phyloP scores from a whole-genome alignment of 2,113 vertebrate species.

The Phalacrocorax pelagicus region DNA sequence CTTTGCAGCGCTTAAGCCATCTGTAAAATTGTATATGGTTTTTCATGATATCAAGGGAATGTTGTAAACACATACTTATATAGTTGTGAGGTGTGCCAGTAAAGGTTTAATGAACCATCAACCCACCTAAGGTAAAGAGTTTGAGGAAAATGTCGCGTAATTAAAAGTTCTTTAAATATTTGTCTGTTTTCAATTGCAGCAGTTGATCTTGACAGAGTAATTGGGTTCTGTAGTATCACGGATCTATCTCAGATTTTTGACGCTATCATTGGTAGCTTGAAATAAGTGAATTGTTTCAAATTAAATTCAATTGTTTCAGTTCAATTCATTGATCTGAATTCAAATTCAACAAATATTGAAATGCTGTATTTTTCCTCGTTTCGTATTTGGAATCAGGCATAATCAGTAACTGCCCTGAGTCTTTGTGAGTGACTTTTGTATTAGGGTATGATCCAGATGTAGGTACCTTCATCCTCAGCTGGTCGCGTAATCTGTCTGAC shows the following conservation, averaged over 20 bases:
- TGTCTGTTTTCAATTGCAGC: not conserved
- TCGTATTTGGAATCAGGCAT: not conserved
- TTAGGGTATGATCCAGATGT: not conserved
- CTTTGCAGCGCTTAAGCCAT: not conserved
- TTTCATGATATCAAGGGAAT: not conserved
- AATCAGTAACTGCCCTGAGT: not conserved
- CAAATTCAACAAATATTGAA: too few relatives aligned
- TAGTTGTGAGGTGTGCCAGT: not conserved
- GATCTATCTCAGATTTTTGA: not conserved
- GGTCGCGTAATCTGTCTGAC: not conserved
- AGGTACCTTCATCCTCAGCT: not conserved
- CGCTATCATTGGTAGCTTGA: not conserved
- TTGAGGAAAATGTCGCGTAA: not conserved
- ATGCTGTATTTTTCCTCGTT: not conserved
- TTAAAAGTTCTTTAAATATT: not conserved
- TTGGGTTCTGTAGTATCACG: not conserved
- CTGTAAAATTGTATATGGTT: not conserved
- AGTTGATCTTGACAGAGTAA: not conserved
- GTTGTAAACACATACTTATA: not conserved
- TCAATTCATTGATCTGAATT: too few relatives aligned
- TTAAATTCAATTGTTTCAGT: too few relatives aligned
- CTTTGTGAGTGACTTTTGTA: not conserved
- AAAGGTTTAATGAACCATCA: not conserved
- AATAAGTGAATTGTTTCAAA: too few relatives aligned
- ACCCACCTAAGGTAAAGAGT: not conserved